phyloP scores from a whole-genome alignment of 2,888 invertebrate genomes.

The Melanostoma mellinum region DNA sequence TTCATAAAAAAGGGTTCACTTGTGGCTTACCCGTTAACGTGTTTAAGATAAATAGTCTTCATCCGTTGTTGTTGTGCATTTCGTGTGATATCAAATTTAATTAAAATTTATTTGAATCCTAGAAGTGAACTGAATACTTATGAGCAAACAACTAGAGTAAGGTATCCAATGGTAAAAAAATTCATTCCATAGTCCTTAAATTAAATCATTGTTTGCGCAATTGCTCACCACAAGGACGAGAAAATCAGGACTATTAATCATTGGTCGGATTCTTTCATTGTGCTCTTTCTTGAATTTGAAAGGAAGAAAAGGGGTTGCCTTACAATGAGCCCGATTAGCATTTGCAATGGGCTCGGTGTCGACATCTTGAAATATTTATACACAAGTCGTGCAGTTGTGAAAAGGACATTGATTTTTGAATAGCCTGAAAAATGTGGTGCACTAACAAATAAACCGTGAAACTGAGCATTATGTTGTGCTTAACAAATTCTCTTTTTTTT shows the following conservation, averaged over 20 bases:
- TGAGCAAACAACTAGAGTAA: constrained; percentile 60
- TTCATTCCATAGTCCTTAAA: constrained; percentile 57
- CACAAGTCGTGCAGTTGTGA: not conserved
- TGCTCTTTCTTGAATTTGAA: constrained; percentile 50
- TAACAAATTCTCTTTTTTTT: too few relatives aligned
- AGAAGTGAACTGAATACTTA: constrained; percentile 72
- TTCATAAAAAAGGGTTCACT: constrained; percentile 66
- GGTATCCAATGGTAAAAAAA: constrained; percentile 35
- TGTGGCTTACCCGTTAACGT: constrained; percentile 72
- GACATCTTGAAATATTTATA: constrained; percentile 53
- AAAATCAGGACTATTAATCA: constrained; percentile 71
- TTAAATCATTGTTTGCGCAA: constrained; percentile 73
- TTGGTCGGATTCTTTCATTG: constrained; percentile 55
- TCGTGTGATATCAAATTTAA: constrained; percentile 72
- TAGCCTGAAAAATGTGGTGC: too few relatives aligned
- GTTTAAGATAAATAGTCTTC: constrained; percentile 71
- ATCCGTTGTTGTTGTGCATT: constrained; percentile 71
- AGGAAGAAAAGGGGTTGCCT: constrained; percentile 61
- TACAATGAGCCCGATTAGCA: constrained; percentile 59
- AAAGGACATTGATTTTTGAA: too few relatives aligned
- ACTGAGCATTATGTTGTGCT: too few relatives aligned
- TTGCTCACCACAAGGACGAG: constrained; percentile 67
- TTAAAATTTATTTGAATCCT: constrained; percentile 70
- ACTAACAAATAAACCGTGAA: not conserved
- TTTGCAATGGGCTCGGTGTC: constrained; percentile 56